Base-by-base conservation (phyloP, 2,797 vertebrate genomes). In the Euthynnus affinis region DNA sequence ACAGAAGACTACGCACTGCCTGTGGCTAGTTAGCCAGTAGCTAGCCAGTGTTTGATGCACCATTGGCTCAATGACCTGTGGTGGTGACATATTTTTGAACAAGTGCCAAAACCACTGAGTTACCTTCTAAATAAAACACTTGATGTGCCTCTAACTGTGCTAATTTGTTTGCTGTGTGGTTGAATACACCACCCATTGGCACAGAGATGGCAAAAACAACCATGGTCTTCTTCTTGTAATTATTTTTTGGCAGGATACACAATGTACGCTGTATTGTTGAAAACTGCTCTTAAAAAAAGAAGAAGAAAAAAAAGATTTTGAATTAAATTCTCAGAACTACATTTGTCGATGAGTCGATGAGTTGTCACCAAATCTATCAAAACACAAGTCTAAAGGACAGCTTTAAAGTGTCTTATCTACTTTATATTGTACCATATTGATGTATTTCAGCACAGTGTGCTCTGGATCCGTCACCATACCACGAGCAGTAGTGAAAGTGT, bases 1-100 rank as follows among this genome's bases (percentile, higher is more conserved):
- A 74, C 29, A 60, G 20, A 53, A 83, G 58, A 73, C 44, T 2
- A 72, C 68, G 42, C 17, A 25, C 78, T 56, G 78, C 76, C 51
- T 8, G 20, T 42, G 57, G 84, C 25, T 22, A 56, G 25, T 46
- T 76, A 73, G 71, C 79, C 79, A 58, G 55, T 3, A 23, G 86
- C 64, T 74, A 71, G 49, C 32, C 5, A 72, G 29, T 13, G 48
- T 48, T 74, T 58, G 27, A 68, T 53, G 37, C 40, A 32, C 63
- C 32, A 69, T 14, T 6, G 52, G 48, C 32, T 66, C 53, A 68
- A 52, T 69, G 71, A n/a, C 74, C 51, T 0, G 9, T 68, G 53
- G 76, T 72, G 23, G 23, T 5, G 46, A 6, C 48, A 6, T 61
- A n/a, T 46, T 72, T 78, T 17, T 75, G n/a, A 46, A 4, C 66